Percentiles rank a stretch among this genome's conserved stretches.
Conservation (phyloP, 2,113 vertebrate species). For the Cairina moschata region DNA sequence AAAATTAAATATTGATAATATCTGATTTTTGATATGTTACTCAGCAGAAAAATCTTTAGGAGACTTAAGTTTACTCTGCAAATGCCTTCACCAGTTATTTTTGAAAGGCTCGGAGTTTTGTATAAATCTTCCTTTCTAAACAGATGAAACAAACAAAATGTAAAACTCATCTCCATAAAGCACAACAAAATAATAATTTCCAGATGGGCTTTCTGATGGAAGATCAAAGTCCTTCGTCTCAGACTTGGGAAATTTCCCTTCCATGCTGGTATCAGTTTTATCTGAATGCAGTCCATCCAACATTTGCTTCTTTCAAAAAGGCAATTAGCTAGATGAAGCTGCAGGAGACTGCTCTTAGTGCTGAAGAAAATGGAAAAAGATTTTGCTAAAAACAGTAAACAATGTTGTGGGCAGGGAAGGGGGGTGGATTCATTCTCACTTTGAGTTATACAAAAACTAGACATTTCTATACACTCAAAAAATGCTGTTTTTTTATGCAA, state of each 20-base stretch:
- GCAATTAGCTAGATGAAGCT: not conserved
- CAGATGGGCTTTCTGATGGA: constrained; percentile 52
- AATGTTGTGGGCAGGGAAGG: too few relatives aligned
- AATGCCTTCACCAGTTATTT: not conserved
- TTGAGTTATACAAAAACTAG: not conserved
- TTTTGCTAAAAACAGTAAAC: not conserved
- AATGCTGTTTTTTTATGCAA: not conserved
- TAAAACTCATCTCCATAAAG: constrained; percentile 41
- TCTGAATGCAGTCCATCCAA: not conserved
- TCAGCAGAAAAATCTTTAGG: not conserved
- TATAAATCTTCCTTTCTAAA: not conserved
- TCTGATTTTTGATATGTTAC: not conserved
- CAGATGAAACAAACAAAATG: constrained; percentile 51
- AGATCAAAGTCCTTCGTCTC: constrained; percentile 54
- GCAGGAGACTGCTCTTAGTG: not conserved
- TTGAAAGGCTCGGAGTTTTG: not conserved
- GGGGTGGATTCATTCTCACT: not conserved
- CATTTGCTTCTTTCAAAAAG: not conserved
- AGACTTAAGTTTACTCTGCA: not conserved
- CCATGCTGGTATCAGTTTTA: constrained; percentile 24
- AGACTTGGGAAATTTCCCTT: constrained; percentile 38
- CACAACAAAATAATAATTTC: constrained; percentile 48
- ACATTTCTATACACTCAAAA: not conserved
- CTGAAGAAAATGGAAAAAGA: not conserved
- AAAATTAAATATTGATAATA: not conserved